Evolutionary conservation across 2,888 invertebrate species (phyloP).

Genomic region (Smittia sp.): DNA sequence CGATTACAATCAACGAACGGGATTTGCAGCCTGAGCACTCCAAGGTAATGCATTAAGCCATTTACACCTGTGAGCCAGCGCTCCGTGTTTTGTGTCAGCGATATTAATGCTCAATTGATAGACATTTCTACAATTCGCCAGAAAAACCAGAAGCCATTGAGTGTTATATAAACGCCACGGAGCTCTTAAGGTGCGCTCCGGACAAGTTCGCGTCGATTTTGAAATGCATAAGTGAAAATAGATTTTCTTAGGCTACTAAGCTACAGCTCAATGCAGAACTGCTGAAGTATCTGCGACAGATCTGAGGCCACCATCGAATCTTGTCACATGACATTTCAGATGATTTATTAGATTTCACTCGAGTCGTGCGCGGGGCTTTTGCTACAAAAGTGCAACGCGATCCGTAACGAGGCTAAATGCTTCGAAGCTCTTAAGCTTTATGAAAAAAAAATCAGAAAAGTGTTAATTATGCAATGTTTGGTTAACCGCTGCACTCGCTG

Average conservation of each 20-base stretch:
- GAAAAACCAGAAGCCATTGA: slow-evolving; percentile 31
- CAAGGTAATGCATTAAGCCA: neutral
- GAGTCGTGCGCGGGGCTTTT: neutral
- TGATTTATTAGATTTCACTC: slow-evolving; percentile 7
- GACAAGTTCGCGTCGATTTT: slow-evolving; percentile 18
- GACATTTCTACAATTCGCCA: slow-evolving; percentile 14
- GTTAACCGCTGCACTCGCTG: neutral
- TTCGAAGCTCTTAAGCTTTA: neutral
- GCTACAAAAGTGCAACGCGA: neutral
- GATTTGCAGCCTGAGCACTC: neutral
- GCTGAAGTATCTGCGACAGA: neutral
- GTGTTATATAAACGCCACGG: slow-evolving; percentile 29
- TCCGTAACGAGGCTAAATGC: slow-evolving; percentile 11
- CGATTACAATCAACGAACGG: neutral
- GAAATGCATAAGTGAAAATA: slow-evolving; percentile 11
- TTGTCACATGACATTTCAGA: slow-evolving; percentile 6
- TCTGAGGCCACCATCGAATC: slow-evolving; percentile 8
- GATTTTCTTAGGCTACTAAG: neutral
- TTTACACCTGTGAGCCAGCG: slow-evolving; percentile 21
- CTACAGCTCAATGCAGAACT: neutral
- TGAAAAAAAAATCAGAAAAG: neutral
- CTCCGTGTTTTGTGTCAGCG: slow-evolving; percentile 27
- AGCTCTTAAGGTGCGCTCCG: slow-evolving; percentile 1
- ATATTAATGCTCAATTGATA: slow-evolving; percentile 30
- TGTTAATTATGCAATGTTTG: slow-evolving; percentile 23